Conservation (phyloP, 2,113 vertebrate genomes). For the Cyprinodon brontotheroides region DNA sequence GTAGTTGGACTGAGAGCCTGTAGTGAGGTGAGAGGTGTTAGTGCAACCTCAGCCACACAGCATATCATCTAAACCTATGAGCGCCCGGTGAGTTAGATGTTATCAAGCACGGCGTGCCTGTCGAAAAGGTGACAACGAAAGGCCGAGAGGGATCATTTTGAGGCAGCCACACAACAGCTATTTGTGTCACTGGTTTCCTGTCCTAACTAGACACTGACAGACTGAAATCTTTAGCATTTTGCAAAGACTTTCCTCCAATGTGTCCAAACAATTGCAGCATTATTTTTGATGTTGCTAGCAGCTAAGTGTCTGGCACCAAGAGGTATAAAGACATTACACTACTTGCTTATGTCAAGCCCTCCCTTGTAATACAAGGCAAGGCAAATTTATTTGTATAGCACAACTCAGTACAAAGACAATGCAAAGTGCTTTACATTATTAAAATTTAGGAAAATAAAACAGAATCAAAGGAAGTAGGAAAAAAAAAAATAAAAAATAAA, state of each 20-base stretch:
- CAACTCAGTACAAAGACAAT: no score
- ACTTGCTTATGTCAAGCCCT: slow-evolving; percentile 50
- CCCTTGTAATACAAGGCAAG: slow-evolving; percentile 32
- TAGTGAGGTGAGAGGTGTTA: slow-evolving; percentile 32
- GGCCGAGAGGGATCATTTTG: slow-evolving; percentile 66
- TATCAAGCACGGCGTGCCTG: slow-evolving; percentile 69
- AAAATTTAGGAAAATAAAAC: no score
- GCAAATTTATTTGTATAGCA: no score
- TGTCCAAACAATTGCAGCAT: slow-evolving; percentile 54
- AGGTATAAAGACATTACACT: slow-evolving; percentile 63
- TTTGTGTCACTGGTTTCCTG: slow-evolving; percentile 75
- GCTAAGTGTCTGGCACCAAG: slow-evolving; percentile 17
- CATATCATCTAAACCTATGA: slow-evolving; percentile 51
- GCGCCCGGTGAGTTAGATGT: slow-evolving; percentile 67
- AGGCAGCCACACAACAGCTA: slow-evolving; percentile 70
- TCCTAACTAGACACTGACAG: slow-evolving; percentile 61
- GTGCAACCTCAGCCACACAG: slow-evolving; percentile 27
- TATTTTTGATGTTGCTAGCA: slow-evolving; percentile 37
- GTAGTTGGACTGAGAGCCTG: slow-evolving; percentile 26
- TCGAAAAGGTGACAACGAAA: slow-evolving; percentile 60
- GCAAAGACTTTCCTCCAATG: slow-evolving; percentile 57
- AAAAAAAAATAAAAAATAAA: no score
- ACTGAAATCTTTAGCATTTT: slow-evolving; percentile 71
- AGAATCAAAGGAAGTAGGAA: no score
- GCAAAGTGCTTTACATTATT: no score